Evolutionary conservation across 2,888 invertebrate species (phyloP), one percentile per base, ranked within the genome.

Genomic region (Chydorus sphaericus): DNA sequence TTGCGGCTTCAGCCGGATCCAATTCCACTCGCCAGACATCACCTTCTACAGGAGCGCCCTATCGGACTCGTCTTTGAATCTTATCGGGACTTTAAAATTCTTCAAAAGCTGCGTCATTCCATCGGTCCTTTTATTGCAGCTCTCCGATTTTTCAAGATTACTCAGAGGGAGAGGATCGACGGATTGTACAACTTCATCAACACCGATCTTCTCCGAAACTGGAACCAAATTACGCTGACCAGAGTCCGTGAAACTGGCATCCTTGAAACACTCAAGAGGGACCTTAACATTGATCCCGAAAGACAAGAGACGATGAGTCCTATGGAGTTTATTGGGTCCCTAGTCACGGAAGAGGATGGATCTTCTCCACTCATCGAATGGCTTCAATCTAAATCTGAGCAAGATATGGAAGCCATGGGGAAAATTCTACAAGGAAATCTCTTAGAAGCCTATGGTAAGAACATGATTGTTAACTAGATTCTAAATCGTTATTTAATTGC

Each of bases 371-470:
- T 52, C 3, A 31, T 52, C 20, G 52, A 31, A 20, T 52, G 52
- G 52, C 23, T 52, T 33, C 16, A 23, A 23, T 18, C 31, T 4
- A 52, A 52, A 20, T 18, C 16, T 10, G 52, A 52, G 14, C 31
- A 33, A 36, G 37, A 52, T 23, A 52, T 52, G 52, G 33, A 52
- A 26, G 52, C 52, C 18, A 52, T 52, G 52, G 52, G 36, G 14
- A 31, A 36, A 23, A 52, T 52, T 36, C 23, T 52, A 18, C 52
- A 52, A 36, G 52, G 52, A 7, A 36, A 16, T 36, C 10, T 52
- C 8, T 26, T 31, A 6, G 52, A 23, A 1, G 52, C 52, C 18
- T 52, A 52, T 20, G 52, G 52, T 23, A 52, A 33, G 30, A 14
- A 14, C 5, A 4, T n/a, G n/a, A 26, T 23, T 26, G 28, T 23